Conservation (phyloP, 1,140 invertebrate species). For the Bradysia coprophila region DNA sequence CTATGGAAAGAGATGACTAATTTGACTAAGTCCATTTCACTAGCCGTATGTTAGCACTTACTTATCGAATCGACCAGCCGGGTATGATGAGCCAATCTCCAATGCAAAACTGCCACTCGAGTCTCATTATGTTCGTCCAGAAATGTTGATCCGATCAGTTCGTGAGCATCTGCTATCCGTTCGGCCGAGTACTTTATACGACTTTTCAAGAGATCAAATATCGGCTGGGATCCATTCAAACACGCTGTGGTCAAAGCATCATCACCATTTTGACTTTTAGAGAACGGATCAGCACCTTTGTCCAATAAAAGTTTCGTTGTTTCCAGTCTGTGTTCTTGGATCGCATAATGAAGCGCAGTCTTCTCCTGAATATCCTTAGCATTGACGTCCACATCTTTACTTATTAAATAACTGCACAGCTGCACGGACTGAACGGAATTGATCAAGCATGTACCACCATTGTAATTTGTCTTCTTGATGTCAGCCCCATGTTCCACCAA, state of each 20-base stretch:
- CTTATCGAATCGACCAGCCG: conserved; percentile 22
- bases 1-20: conserved; percentile 23
- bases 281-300: conserved; percentile 58
- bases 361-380: conserved; percentile 79
- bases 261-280: conserved; percentile 64
- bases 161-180: conserved; percentile 61
- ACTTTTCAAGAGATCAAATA: conserved; percentile 57
- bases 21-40: too few relatives aligned
- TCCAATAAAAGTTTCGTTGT: conserved; percentile 66
- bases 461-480: conserved; percentile 71
- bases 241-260: conserved; percentile 82
- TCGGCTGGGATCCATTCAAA: conserved; percentile 65
- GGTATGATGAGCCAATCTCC: conserved; percentile 43
- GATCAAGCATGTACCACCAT: conserved; percentile 85
- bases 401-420: conserved; percentile 63
- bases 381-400: conserved; percentile 63
- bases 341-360: conserved; percentile 85
- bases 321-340: conserved; percentile 72
- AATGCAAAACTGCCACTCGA: conserved; percentile 37
- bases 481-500: conserved; percentile 72
- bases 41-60: too few relatives aligned
- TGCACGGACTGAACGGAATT: conserved; percentile 77
- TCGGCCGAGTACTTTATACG: conserved; percentile 40
- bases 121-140: conserved; percentile 66
- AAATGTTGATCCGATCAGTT: conserved; percentile 68